Conservation (phyloP, 2,888 invertebrate species). For the Amphimallon solstitiale region DNA sequence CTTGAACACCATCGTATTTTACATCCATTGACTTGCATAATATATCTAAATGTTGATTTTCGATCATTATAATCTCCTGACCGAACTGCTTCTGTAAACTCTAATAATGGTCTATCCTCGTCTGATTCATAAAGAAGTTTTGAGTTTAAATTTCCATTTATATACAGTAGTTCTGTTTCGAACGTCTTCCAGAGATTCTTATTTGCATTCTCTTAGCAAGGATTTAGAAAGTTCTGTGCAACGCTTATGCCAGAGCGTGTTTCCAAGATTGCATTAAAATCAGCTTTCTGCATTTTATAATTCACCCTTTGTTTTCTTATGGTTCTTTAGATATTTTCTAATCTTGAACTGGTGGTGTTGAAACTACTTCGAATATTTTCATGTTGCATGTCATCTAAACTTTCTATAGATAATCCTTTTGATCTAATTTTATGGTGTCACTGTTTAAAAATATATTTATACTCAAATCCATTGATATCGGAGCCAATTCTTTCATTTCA, state of each 20-base stretch:
- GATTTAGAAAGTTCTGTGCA: conserved; percentile 11
- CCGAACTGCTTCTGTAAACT: conserved; percentile 53
- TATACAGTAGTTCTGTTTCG: conserved; percentile 43
- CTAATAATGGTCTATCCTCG: conserved; percentile 28
- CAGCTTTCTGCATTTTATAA: conserved; percentile 5
- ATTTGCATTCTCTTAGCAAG: conserved; percentile 28
- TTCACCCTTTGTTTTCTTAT: conserved; percentile 10
- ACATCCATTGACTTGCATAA: conserved; percentile 48
- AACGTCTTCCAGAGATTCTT: conserved; percentile 36
- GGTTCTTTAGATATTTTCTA: no score
- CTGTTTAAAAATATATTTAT: no score
- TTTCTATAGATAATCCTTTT: no score
- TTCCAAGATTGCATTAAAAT: no score
- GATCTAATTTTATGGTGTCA: no score
- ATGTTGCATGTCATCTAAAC: no score
- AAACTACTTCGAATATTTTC: no score
- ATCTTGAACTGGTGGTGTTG: no score
- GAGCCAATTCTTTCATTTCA: no score
- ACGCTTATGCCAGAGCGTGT: conserved; percentile 5
- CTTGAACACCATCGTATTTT: conserved; percentile 52
- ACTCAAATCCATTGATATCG: no score
- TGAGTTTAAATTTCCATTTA: conserved; percentile 40
- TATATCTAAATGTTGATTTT: conserved; percentile 53
- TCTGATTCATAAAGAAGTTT: conserved; percentile 29
- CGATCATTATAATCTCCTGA: conserved; percentile 46